These are phyloP conservation scores for Osmerus mordax DNA, from an alignment of 2,113 vertebrate genomes.

Conservation along the genomic window DNA sequence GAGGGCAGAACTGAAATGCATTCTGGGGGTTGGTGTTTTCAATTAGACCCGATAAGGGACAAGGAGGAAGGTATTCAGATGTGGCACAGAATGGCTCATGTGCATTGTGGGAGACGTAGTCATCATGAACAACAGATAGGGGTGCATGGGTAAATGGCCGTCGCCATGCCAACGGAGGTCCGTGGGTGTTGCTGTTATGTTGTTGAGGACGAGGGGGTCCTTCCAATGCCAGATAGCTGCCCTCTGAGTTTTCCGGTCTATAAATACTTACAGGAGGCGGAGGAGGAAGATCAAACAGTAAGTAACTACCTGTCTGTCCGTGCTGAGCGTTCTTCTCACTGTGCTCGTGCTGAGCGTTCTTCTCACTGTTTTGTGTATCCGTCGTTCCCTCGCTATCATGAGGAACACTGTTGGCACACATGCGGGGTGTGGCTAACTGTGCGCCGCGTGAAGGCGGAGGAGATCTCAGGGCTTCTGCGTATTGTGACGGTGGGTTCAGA, in stretches of 20 bases:
- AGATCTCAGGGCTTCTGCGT: neutral
- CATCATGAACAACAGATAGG: neutral
- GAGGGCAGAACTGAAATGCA: neutral
- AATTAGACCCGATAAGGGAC: neutral
- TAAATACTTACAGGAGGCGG: too few species aligned
- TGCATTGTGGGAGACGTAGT: neutral
- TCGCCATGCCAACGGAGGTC: neutral
- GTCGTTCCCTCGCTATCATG: neutral
- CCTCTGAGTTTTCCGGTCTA: too few species aligned
- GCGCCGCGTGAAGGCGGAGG: neutral
- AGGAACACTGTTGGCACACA: neutral
- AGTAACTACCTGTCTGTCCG: too few species aligned
- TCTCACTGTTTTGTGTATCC: too few species aligned
- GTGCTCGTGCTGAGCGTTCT: neutral
- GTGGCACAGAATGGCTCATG: neutral
- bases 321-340: neutral
- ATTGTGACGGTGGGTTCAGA: neutral
- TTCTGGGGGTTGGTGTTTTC: constrained; percentile 8
- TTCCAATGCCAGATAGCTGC: too few species aligned
- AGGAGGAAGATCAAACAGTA: neutral
- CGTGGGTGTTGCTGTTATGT: neutral
- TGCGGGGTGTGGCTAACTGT: neutral
- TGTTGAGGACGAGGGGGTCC: neutral
- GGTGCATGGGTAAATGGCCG: neutral
- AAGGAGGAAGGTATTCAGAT: neutral